Base-by-base conservation (phyloP, 2,113 vertebrate genomes). In the Leucopsar rothschildi region DNA sequence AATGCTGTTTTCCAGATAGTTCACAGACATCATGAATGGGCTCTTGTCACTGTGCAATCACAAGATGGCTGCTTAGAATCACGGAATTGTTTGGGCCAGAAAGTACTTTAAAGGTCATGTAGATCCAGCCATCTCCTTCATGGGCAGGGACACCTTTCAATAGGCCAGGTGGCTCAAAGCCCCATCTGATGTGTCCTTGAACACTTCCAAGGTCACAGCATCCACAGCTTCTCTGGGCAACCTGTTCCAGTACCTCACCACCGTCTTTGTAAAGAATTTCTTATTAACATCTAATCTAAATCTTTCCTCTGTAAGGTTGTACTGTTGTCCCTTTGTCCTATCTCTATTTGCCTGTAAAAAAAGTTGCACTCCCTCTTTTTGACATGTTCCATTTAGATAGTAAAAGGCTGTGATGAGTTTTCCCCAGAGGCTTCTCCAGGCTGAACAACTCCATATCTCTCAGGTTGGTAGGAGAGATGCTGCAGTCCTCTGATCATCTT, bases 11-110 rank as follows among this genome's bases (percentile, higher is more conserved):
- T 72, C 24, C 14, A 15, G 7, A 8, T 65, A 24, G 10, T 52
- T 88, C 42, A 77, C 25, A 59, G 53, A 15, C 5, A 29, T 25
- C 0, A 0, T 5, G 3, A 24, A 3, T 24, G 7, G 39, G 9
- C 25, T 69, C 5, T 79, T 71, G n/a, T 52, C 40, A 29, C 49
- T 68, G 5, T 49, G 11, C 24, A n/a, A 13, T 75, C 65, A 57
- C 6, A 12, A 49, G 8, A n/a, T 35, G 12, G 8, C 33, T 73
- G 29, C 39, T 75, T n/a, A 25, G 45, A 39, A 52, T 73, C 44
- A 81, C 53, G 29, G 78, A 66, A 53, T 60, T 28, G 39, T 60
- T 75, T 68, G 53, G 28, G 23, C n/a, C 40, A 44, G 24, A 45
- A 75, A 39, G 45, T n/a, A 25, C 11, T 16, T 45, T 66, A 29